These are phyloP conservation scores for Trachelus stipa DNA, from an alignment of 2,888 invertebrate genomes.

Conservation along the genomic window DNA sequence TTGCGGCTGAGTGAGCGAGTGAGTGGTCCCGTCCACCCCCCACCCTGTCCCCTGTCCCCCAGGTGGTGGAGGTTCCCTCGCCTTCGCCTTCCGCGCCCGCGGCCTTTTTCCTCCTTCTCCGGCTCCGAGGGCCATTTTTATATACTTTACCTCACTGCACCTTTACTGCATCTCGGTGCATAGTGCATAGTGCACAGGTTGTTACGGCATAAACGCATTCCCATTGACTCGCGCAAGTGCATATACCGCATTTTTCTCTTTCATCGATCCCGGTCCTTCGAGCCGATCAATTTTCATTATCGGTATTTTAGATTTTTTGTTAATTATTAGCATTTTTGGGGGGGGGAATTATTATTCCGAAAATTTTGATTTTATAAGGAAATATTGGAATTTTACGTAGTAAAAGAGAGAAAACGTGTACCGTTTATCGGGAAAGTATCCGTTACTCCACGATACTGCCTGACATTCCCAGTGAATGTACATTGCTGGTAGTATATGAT, in stretches of 20 bases:
- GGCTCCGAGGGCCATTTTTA: not conserved
- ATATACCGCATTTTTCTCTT: not conserved
- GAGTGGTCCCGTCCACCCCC: conserved; percentile 3
- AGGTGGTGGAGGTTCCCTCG: conserved; percentile 18
- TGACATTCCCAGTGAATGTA: not conserved
- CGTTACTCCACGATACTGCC: not conserved
- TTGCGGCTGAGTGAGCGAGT: conserved; percentile 15
- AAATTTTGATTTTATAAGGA: rapidly evolving
- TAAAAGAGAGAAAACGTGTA: not conserved
- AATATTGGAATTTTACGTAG: not conserved
- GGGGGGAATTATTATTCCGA: not conserved
- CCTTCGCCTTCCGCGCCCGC: conserved; percentile 36
- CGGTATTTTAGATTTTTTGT: not conserved
- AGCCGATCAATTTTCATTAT: too few relatives aligned
- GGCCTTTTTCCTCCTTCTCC: conserved; percentile 29
- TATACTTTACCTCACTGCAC: conserved; percentile 17
- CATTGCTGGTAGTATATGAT: not conserved
- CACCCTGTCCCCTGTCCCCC: not conserved
- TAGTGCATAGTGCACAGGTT: not conserved
- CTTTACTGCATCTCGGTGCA: conserved; percentile 2
- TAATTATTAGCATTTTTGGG: not conserved
- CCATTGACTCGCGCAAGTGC: not conserved
- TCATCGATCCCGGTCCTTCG: not conserved
- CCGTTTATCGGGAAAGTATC: not conserved
- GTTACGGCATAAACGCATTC: not conserved